A percentile compares a stretch with the other conserved stretches of the same genome.
These are phyloP conservation scores for Lepidocyrtoides sp. DNA, from an alignment of 2,888 invertebrate genomes.

Conservation along the genomic window DNA sequence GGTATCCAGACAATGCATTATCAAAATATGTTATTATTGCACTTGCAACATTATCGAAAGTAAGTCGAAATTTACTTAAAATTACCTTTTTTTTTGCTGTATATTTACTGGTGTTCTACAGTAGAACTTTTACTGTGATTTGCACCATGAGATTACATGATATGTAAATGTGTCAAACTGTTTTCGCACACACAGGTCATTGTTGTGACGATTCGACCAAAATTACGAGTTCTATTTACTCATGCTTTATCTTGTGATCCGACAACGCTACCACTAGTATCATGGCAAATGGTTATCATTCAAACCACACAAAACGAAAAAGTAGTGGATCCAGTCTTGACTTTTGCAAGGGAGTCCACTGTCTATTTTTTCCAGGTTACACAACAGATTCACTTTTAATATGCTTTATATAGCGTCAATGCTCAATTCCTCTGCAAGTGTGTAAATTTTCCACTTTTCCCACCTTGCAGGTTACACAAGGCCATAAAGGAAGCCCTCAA, in stretches of 20 bases:
- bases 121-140: too few relatives aligned
- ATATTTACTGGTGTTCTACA: too few relatives aligned
- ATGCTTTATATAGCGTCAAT: too few relatives aligned
- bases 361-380: conserved; percentile 94
- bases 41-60: conserved; percentile 97
- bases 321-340: conserved; percentile 94
- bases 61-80: conserved; percentile 86
- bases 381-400: background rate
- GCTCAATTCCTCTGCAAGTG: too few relatives aligned
- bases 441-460: too few relatives aligned
- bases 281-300: conserved; percentile 97
- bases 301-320: conserved; percentile 90
- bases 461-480: conserved; percentile 88
- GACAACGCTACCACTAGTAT: conserved; percentile 94
- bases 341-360: conserved; percentile 94
- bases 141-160: too few relatives aligned
- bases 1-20: conserved; percentile 90
- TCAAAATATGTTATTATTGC: conserved; percentile 94
- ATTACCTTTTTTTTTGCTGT: background rate
- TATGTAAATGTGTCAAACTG: background rate
- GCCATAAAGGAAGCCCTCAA: conserved; percentile 86
- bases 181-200: conserved; percentile 88
- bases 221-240: conserved; percentile 92
- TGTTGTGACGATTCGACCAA: conserved; percentile 92
- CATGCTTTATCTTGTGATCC: conserved; percentile 91